Percentiles rank a stretch among this genome's conserved stretches.
Conservation (phyloP, 2,113 vertebrate species). For the Cygnus atratus region DNA sequence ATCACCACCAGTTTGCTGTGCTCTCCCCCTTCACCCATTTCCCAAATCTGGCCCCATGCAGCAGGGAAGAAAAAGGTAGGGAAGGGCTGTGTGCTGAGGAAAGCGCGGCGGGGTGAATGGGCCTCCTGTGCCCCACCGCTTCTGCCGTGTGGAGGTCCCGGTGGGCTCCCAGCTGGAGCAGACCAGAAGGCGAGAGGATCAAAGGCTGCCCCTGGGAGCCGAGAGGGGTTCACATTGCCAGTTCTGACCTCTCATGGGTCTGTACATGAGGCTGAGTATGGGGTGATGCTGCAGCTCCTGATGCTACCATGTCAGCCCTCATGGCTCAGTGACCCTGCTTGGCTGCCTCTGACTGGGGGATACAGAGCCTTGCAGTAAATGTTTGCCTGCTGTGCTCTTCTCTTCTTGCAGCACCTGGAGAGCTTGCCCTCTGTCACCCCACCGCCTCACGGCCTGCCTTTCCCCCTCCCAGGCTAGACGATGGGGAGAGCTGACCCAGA, state of each 20-base stretch:
- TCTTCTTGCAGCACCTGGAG: background rate
- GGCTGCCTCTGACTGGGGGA: background rate
- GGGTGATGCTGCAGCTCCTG: background rate
- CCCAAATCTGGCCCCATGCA: background rate
- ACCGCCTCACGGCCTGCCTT: background rate
- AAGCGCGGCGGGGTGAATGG: background rate
- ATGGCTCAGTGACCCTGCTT: background rate
- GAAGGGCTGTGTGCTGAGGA: background rate
- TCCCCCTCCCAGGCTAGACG: background rate
- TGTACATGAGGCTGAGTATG: background rate
- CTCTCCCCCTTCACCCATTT: constrained; percentile 40
- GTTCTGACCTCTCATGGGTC: background rate
- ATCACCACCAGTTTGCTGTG: background rate
- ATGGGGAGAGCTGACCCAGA: constrained; percentile 71
- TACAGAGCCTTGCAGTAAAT: background rate
- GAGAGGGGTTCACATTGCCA: fast-evolving
- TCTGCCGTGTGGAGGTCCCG: background rate
- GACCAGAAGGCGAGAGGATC: background rate
- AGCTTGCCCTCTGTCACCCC: background rate
- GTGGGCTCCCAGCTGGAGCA: background rate
- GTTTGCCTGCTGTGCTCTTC: background rate
- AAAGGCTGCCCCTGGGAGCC: background rate
- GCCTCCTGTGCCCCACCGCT: background rate
- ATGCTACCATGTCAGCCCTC: background rate
- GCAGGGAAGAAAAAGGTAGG: fast-evolving